Evolutionary conservation across 2,888 invertebrate species (phyloP), one percentile per base, ranked within the genome.

Genomic region (Poecilobothrus nobilitatus): DNA sequence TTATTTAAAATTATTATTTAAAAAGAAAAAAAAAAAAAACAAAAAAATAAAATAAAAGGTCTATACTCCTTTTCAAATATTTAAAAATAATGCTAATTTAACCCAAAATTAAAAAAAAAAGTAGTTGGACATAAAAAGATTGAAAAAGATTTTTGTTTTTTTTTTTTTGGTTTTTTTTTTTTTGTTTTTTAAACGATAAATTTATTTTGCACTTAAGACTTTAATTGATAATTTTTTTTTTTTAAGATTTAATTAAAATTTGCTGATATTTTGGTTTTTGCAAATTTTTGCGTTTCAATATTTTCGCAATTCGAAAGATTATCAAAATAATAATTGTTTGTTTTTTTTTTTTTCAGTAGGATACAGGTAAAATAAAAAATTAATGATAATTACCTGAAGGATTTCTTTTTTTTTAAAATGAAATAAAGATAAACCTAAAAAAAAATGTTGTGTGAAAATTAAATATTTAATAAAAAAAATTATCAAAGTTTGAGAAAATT

Each of bases 171-270:
- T 41, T 41, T 53, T 1, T 53, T 6, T 53, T 6, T n/a, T 53
- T 53, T 6, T 53, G 1, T n/a, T 53, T 53, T 53, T 53, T 18
- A 18, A 53, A 53, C 18, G 53, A 18, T 44, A 53, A 53, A 53
- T 53, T 53, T 53, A 18, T 53, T 53, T 53, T 18, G 2, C 15
- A 53, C 18, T 41, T 18, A 53, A 18, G 53, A 53, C 53, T 53
- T 18, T 53, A 53, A 53, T 53, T 53, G 53, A 53, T 53, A 53
- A 53, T 53, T 53, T 53, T 53, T 53, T 18, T 53, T 53, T 53
- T 53, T 53, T 18, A 53, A 53, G 53, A 53, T 53, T 53, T 53
- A 18, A 18, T 53, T 53, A 53, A 53, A 53, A 18, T 53, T 53
- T 53, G 15, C 18, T 53, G n/a, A 53, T 53, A 12, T 53, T 53